Evolutionary conservation across 53 echinoderm and acorn worm species (phyloP), one percentile per base, ranked within the genome.

Genomic region (Zoroaster sp.): DNA sequence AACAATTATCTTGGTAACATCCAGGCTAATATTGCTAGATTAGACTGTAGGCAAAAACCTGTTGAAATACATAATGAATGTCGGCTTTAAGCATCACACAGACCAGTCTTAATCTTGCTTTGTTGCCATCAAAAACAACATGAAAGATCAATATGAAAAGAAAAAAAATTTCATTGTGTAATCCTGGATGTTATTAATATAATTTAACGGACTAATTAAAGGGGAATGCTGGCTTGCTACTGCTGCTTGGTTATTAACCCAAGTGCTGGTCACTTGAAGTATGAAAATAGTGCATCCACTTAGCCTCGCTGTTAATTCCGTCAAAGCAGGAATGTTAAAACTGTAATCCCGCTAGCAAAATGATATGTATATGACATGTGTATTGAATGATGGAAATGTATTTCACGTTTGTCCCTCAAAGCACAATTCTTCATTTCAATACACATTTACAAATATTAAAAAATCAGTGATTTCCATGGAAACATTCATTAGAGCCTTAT

Each of bases 211-310:
- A 47, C 75, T 30, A 31, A 42, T 82, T 66, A 25, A 21, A 82
- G 59, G 33, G 28, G 52, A 53, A 35, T 59, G 78, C 78, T 35
- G 54, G 31, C 4, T 32, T 68, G 68, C 82, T 68, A 17, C 18
- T 43, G 78, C 65, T 36, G 81, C 81, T 80, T 35, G 66, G 41
- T 41, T 80, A 80, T 65, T 65, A 80, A 40, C 38, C 68, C 45
- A 69, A 85, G 85, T 85, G 85, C 85, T 69, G 85, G 85, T 49
- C 85, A 85, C 85, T 85, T 40, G 20, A 15, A 69, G 47, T 85
- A 70, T 44, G 46, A 85, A 85, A 15, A 65, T 39, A 30, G 32
- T 44, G 31, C 20, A 8, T 47, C 20, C 45, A n/a, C 67, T 69
- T 23, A 85, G 85, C 71, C 36, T 79, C 36, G 79, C 77, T 52